Evolutionary conservation across 2,113 vertebrate genomes (phyloP).

Genomic region (Bos javanicus): DNA sequence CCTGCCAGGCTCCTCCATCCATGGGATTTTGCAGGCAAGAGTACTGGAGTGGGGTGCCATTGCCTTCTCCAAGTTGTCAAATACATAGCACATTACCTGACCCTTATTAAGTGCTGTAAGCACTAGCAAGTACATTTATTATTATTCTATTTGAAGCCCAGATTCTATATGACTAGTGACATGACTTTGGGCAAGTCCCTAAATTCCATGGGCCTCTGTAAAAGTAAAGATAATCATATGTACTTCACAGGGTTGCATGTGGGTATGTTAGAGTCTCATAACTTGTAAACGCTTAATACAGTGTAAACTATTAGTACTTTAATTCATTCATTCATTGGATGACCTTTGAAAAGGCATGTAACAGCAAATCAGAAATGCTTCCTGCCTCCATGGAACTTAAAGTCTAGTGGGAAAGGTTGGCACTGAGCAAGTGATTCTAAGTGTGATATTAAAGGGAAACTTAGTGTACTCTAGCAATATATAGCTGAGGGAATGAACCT

Average conservation of each 20-base stretch:
- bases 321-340: background rate
- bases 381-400: background rate
- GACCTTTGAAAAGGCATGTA: background rate
- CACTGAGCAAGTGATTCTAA: background rate
- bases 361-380: background rate
- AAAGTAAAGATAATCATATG: background rate
- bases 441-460: background rate
- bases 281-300: background rate
- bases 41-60: too few relatives aligned
- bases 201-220: background rate
- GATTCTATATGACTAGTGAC: background rate
- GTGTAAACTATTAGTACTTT: background rate
- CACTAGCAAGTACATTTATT: background rate
- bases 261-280: background rate
- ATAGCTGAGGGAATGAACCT: background rate
- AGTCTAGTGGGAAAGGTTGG: background rate
- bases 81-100: background rate
- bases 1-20: too few relatives aligned
- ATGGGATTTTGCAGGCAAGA: too few relatives aligned
- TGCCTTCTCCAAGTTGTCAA: background rate
- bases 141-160: background rate
- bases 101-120: background rate
- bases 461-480: background rate
- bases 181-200: background rate
- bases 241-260: background rate